These are phyloP conservation scores for Cepaea hortensis DNA, from an alignment of 2,888 invertebrate species.

Conservation along the genomic window DNA sequence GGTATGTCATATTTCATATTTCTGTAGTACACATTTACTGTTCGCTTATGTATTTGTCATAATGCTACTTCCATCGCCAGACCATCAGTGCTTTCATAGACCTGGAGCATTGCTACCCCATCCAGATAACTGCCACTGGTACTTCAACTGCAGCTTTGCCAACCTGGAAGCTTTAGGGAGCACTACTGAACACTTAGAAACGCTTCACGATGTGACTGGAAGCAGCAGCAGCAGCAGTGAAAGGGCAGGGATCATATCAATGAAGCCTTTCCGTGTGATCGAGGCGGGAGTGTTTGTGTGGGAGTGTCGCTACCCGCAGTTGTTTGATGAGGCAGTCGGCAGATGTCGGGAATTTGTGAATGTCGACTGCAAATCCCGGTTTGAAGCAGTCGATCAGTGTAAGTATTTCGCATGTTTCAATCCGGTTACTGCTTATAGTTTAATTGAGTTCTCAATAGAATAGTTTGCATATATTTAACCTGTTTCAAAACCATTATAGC, in stretches of 20 bases:
- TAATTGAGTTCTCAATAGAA: too few species aligned
- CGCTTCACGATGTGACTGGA: background rate
- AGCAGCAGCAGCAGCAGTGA: too few species aligned
- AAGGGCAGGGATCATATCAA: background rate
- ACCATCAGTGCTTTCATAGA: conserved; percentile 46
- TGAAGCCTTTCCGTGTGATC: conserved; percentile 28
- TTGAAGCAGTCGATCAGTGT: conserved; percentile 60
- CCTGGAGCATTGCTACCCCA: conserved; percentile 51
- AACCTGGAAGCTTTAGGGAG: background rate
- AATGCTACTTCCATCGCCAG: conserved; percentile 31
- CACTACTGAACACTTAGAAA: background rate
- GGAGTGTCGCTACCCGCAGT: conserved; percentile 59
- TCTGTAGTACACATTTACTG: too few species aligned
- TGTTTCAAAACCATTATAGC: too few species aligned
- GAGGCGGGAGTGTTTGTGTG: conserved; percentile 47
- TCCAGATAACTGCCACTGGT: conserved; percentile 57
- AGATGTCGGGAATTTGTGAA: conserved; percentile 58
- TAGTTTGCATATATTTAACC: too few species aligned
- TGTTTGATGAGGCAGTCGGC: conserved; percentile 52
- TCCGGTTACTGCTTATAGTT: background rate
- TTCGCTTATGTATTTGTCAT: too few species aligned
- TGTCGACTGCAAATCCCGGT: conserved; percentile 52
- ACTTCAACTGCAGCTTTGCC: conserved; percentile 57
- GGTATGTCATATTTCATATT: too few species aligned
- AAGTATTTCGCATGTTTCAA: conserved; percentile 39